A percentile compares a stretch with the other conserved stretches of the same genome.
Evolutionary conservation across 2,113 vertebrate species (phyloP).

Genomic region (Amazona guildingii): DNA sequence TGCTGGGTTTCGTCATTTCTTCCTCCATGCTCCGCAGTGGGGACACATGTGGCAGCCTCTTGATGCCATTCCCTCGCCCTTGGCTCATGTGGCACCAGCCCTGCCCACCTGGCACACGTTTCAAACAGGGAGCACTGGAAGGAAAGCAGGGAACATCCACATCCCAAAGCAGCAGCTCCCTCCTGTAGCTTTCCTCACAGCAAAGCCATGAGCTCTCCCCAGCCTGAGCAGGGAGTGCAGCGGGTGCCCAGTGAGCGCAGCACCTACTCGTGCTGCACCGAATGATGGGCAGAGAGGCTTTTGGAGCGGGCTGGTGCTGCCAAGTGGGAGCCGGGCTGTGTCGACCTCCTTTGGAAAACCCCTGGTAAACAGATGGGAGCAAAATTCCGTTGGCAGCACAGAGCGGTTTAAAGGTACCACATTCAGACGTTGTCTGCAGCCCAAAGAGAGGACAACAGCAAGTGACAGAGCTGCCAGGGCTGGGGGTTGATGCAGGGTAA

Average conservation of each 20-base stretch:
- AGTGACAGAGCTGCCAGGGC: not conserved
- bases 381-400: not conserved
- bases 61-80: not conserved
- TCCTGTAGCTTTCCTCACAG: not conserved
- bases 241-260: accelerated
- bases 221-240: not conserved
- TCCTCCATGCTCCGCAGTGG: accelerated
- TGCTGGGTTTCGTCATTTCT: not conserved
- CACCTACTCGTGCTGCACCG: not conserved
- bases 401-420: not conserved
- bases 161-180: not conserved
- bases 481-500: accelerated
- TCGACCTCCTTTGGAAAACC: not conserved
- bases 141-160: not conserved
- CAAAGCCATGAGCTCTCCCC: not conserved
- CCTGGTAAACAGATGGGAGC: not conserved
- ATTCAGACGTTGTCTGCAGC: not conserved
- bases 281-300: not conserved
- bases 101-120: not conserved
- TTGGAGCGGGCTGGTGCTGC: not conserved
- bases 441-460: not conserved
- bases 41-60: not conserved
- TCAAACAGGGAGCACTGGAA: not conserved
- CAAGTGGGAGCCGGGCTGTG: not conserved
- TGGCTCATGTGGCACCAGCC: not conserved